A percentile compares a stretch with the other conserved stretches of the same genome.
Evolutionary conservation across 2,797 vertebrate species (phyloP).

Genomic region (Onychomys torridus): DNA sequence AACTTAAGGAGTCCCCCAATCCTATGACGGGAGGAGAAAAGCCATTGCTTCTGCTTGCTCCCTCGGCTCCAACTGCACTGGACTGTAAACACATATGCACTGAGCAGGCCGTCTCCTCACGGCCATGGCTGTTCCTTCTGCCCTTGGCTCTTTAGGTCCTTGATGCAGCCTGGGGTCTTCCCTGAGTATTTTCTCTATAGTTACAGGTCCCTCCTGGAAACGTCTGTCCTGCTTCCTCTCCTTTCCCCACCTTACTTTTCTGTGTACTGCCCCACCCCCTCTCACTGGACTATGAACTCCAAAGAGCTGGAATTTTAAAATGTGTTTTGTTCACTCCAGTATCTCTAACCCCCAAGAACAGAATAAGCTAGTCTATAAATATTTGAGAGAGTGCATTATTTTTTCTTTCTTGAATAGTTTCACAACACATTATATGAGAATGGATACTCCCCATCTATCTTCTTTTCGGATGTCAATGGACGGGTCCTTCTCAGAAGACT

Average conservation of each 20-base stretch:
- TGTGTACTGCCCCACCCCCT: no score
- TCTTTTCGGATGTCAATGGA: background rate
- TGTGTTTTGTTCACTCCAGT: background rate
- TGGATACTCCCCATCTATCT: background rate
- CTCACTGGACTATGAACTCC: background rate
- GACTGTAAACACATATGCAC: accelerated
- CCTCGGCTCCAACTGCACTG: background rate
- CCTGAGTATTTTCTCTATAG: background rate
- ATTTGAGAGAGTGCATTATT: background rate
- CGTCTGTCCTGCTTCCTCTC: background rate
- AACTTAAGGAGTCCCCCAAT: no score
- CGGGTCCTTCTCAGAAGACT: background rate
- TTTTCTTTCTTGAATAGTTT: background rate
- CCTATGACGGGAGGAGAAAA: no score
- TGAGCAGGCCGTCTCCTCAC: accelerated
- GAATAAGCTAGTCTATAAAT: background rate
- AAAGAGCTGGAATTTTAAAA: background rate
- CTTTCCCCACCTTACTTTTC: background rate
- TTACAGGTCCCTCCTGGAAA: background rate
- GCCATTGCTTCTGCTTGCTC: background rate
- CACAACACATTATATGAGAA: background rate
- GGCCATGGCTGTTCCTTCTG: background rate
- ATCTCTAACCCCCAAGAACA: background rate
- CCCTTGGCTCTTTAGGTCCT: background rate
- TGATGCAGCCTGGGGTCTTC: accelerated